Evolutionary conservation across 2,113 vertebrate species (phyloP).

Genomic region (Irena cyanogastra): DNA sequence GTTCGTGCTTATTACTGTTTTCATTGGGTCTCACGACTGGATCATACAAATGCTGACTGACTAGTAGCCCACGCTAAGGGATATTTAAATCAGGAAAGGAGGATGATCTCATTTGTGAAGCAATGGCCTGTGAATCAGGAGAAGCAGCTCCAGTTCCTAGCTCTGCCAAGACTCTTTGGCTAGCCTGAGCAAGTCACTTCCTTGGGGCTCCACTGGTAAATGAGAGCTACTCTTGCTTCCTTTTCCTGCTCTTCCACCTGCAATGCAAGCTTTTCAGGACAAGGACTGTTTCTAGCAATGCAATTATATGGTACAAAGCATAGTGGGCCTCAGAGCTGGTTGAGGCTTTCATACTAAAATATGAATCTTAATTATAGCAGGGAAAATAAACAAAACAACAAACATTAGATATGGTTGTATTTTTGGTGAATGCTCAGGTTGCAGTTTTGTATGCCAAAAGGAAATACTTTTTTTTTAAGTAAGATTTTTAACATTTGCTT

Average conservation of each 20-base stretch:
- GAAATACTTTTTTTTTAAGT: not conserved
- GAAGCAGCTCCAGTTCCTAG: not conserved
- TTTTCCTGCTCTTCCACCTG: not conserved
- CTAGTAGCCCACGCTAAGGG: not conserved
- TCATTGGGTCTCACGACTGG: not conserved
- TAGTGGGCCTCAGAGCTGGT: not conserved
- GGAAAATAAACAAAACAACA: not conserved
- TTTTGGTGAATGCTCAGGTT: not conserved
- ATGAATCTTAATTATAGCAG: not conserved
- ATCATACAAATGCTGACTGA: not conserved
- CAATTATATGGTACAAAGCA: not conserved
- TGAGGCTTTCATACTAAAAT: not conserved
- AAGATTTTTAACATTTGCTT: not conserved
- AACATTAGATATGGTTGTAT: not conserved
- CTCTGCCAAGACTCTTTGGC: constrained; percentile 5
- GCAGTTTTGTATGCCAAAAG: not conserved
- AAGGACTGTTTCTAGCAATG: not conserved
- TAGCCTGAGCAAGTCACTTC: constrained; percentile 30
- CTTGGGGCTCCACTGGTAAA: not conserved
- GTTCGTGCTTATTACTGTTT: not conserved
- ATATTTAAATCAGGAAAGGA: not conserved
- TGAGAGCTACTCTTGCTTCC: not conserved
- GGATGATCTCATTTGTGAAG: constrained; percentile 33
- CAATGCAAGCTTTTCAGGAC: not conserved
- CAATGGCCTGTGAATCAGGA: constrained; percentile 16